These are phyloP conservation scores for Gymnogyps californianus DNA, from an alignment of 2,113 vertebrate species.

Conservation along the genomic window DNA sequence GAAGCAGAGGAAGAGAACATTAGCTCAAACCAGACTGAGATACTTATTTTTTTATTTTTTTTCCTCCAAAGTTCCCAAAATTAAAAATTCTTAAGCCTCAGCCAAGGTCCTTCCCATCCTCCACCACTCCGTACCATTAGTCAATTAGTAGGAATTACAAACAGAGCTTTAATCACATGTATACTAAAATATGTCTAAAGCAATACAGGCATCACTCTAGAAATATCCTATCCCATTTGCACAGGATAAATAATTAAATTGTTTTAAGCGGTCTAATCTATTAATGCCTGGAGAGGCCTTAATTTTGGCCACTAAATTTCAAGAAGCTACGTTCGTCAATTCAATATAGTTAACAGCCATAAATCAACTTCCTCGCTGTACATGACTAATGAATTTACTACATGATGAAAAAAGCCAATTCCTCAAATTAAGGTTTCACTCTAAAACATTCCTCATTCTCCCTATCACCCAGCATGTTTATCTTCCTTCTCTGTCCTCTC, in stretches of 20 bases:
- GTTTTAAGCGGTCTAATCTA: conserved; percentile 24
- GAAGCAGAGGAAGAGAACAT: not conserved
- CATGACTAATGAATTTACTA: conserved; percentile 17
- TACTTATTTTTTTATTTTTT: not conserved
- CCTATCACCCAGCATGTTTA: not conserved
- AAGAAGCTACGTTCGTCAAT: conserved; percentile 9
- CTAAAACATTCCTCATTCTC: not conserved
- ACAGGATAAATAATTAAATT: conserved; percentile 37
- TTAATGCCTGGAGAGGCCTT: conserved; percentile 19
- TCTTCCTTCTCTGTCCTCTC: not conserved
- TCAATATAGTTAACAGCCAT: conserved; percentile 28
- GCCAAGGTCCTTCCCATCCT: not conserved
- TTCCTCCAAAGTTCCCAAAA: not conserved
- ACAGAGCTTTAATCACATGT: not conserved
- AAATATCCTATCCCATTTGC: conserved; percentile 3
- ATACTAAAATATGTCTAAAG: not conserved
- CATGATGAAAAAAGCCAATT: not conserved
- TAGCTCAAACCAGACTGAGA: not conserved
- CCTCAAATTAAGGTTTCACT: not conserved
- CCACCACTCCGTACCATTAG: not conserved
- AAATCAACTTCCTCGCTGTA: not conserved
- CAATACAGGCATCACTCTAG: not conserved
- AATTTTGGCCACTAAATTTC: conserved; percentile 40
- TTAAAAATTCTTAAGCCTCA: not conserved
- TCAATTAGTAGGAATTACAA: not conserved